Evolutionary conservation across 2,797 vertebrate genomes (phyloP), one percentile per base, ranked within the genome.

Genomic region (Sitta carolinensis): DNA sequence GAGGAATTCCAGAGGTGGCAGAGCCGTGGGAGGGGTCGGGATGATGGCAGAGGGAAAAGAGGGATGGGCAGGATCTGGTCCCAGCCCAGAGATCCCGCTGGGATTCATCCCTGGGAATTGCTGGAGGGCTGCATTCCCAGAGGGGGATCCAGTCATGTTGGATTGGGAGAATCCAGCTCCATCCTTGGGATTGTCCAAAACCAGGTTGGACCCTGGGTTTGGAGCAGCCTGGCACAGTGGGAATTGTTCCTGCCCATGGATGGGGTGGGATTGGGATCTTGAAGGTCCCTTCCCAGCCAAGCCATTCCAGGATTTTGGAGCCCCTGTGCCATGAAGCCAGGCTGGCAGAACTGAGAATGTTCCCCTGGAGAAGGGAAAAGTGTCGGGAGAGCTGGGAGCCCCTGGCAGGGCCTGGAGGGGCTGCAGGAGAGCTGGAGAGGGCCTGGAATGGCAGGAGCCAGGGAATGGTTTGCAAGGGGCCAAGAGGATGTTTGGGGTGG

Each of bases 211-310:
- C 4, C 14, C 0, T 23, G 21, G 27, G 42, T 8, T 54, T 30
- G 73, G 48, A 77, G 0, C 5, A 0, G 3, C 8, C 54, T 58
- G 38, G 27, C 27, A 32, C 0, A 2, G 22, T 3, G 36, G 11
- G 3, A 20, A 11, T 19, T 45, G 16, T 38, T 40, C 23, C 47
- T 85, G 54, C 0, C 0, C 22, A 7, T 45, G 34, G 34, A 34
- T 21, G 32, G 19, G 13, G 4, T 27, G 18, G 30, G 30, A 26
- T 30, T 30, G 12, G 14, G 13, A 43, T 38, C 22, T 72, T 72
- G 10, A 8, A 8, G 7, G 0, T 32, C 32, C 2, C 5, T 36
- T 13, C 26, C 8, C 1, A 5, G 13, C 1, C 10, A 70, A 52
- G 13, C 3, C 5, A 62, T 70, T 32, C 66, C 9, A 15, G 17